These are phyloP conservation scores for Alca torda DNA, from an alignment of 2,797 vertebrate species.

Conservation along the genomic window DNA sequence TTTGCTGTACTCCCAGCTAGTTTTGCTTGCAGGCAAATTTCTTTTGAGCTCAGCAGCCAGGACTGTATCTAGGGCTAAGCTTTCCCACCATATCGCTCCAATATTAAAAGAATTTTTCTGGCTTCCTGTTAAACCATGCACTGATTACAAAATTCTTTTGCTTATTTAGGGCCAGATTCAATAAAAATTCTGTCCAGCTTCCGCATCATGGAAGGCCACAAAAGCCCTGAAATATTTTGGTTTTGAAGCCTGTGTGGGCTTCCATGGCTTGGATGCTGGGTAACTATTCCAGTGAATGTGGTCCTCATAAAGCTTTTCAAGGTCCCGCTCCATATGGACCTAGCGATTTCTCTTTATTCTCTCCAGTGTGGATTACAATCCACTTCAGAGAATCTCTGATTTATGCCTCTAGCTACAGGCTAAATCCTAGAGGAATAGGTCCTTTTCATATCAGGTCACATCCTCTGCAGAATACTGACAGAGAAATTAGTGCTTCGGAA, in stretches of 20 bases:
- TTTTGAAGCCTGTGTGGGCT: constrained; percentile 44
- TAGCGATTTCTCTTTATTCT: constrained; percentile 40
- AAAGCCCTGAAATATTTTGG: constrained; percentile 50
- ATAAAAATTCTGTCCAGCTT: constrained; percentile 53
- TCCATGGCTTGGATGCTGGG: constrained; percentile 4
- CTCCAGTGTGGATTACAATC: constrained; percentile 40
- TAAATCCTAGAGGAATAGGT: constrained; percentile 41
- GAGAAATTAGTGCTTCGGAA: constrained; percentile 54
- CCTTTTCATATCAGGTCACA: constrained; percentile 43
- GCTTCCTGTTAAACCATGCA: constrained; percentile 50
- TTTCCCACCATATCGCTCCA: constrained; percentile 59
- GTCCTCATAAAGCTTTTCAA: constrained; percentile 49
- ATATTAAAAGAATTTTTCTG: constrained; percentile 62
- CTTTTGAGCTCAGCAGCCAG: constrained; percentile 45
- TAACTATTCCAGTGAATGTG: constrained; percentile 45
- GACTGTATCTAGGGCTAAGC: constrained; percentile 39
- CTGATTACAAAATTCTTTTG: constrained; percentile 66
- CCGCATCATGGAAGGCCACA: constrained; percentile 50
- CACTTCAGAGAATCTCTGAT: constrained; percentile 34
- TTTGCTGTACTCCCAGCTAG: constrained; percentile 21
- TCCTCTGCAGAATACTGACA: constrained; percentile 47
- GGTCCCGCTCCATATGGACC: constrained; percentile 28
- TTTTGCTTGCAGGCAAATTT: constrained; percentile 57
- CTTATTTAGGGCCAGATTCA: constrained; percentile 63
- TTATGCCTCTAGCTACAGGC: constrained; percentile 35